Conservation (phyloP, 2,113 vertebrate genomes). For the Urocynchramus pylzowi region DNA sequence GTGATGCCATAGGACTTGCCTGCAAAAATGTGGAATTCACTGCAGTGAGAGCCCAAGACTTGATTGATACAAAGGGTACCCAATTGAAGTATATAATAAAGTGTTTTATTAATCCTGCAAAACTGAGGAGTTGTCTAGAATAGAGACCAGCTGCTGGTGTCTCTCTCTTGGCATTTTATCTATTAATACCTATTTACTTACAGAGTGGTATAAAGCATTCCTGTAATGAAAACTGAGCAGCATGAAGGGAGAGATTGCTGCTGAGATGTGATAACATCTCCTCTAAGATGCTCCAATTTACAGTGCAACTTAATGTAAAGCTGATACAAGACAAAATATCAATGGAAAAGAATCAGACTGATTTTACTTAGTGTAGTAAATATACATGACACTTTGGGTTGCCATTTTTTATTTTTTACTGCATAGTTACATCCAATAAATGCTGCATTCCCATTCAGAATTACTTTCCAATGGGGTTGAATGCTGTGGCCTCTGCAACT, state of each 20-base stretch:
- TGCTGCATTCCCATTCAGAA: neutral
- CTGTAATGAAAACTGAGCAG: neutral
- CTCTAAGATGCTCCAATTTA: neutral
- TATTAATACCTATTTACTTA: neutral
- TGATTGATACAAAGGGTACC: neutral
- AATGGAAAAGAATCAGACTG: neutral
- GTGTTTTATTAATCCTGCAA: neutral
- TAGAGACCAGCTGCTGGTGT: neutral
- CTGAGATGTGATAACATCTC: neutral
- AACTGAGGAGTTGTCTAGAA: neutral
- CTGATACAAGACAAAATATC: neutral
- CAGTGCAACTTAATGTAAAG: neutral
- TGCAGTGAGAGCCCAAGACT: neutral
- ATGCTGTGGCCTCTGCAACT: neutral
- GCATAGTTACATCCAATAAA: neutral
- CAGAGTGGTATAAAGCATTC: neutral
- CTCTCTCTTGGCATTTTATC: neutral
- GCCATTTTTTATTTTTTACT: neutral
- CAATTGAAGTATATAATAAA: accelerated
- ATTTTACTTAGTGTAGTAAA: neutral
- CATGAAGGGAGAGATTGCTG: neutral
- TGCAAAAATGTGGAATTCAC: neutral
- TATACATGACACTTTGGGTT: neutral
- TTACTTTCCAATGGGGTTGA: neutral
- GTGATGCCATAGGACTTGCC: neutral